phyloP scores from a whole-genome alignment of 30 jellyfish, hydroid and myxozoan genomes.

The Turritopsis rubra region DNA sequence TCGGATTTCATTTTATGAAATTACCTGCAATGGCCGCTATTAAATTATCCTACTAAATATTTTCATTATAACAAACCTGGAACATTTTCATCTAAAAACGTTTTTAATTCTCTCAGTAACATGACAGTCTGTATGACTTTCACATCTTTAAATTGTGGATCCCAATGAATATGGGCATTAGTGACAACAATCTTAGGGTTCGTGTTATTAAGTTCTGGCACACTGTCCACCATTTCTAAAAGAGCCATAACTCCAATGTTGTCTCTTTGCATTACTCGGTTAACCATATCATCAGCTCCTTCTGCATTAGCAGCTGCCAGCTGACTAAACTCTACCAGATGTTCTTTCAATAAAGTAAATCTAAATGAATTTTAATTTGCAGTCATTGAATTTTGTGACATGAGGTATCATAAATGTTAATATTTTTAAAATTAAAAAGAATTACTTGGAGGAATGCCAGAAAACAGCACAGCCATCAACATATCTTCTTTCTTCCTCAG shows the following conservation, averaged over 20 bases:
- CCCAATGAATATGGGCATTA: conserved; percentile 98
- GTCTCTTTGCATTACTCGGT: conserved; percentile 90
- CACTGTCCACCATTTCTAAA: conserved; percentile 65
- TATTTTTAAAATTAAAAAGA: no score
- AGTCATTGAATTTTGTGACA: no score
- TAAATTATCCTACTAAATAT: neutral
- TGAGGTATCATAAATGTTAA: no score
- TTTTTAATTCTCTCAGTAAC: conserved; percentile 75
- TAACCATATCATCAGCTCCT: conserved; percentile 91
- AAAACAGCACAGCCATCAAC: conserved; percentile 98
- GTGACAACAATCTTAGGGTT: conserved; percentile 74
- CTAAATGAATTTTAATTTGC: conserved; percentile 36
- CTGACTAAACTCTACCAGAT: conserved; percentile 89
- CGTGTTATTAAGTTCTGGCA: conserved; percentile 20
- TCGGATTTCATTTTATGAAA: no score
- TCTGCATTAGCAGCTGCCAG: conserved; percentile 96
- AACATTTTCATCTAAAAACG: conserved; percentile 58
- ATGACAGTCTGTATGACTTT: conserved; percentile 87
- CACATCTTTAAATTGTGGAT: conserved; percentile 88
- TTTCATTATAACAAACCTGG: conserved; percentile 4
- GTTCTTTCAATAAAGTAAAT: conserved; percentile 72
- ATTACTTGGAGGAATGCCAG: conserved; percentile 86
- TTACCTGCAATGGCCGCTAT: neutral
- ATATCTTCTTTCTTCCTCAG: conserved; percentile 85
- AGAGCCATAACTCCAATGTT: conserved; percentile 92